Evolutionary conservation across 2,797 vertebrate genomes (phyloP), one percentile per base, ranked within the genome.

Genomic region (Poecilia picta): DNA sequence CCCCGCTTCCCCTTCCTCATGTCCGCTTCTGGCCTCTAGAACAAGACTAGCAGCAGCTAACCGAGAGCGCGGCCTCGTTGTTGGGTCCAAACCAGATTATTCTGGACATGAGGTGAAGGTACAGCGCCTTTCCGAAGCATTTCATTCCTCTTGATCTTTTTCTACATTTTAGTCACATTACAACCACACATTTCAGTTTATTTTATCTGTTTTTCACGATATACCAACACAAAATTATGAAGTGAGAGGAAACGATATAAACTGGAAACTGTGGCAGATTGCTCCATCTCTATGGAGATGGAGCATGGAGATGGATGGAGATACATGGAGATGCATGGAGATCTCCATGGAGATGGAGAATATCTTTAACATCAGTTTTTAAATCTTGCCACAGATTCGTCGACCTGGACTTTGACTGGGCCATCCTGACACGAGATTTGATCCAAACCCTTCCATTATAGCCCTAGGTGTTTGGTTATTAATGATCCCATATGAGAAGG

Each of bases 31-130:
- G 23, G 80, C 78, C 80, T 85, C 85, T 76, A 83, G 77, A 86
- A 86, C 86, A 86, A 80, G 85, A 81, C 87, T 82, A 83, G 77
- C 86, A 83, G 77, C 86, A 57, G 90, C 85, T 76, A 81, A 82
- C 81, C 76, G 79, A 88, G 73, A 57, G 74, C 41, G 25, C 77
- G 78, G 85, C 80, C 81, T 87, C 73, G 10, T 59, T 80, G 46
- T 1, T 57, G 74, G 84, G 87, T 90, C 77, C 16, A 75, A 84
- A 77, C 84, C 84, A 78, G 49, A 78, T 84, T 73, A 77, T 89
- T 90, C 82, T 83, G 89, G 89, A 89, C 85, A n/a, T 55, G 78
- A 88, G 80, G 84, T 80, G 72, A 68, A 73, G 82, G 82, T 73
- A 80, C 41, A 71, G 41, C 68, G 4, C 64, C 23, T 25, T 43